Percentiles rank a stretch among this genome's conserved stretches.
These are phyloP conservation scores for Xyrauchen texanus DNA, from an alignment of 2,113 vertebrate genomes.

Conservation along the genomic window DNA sequence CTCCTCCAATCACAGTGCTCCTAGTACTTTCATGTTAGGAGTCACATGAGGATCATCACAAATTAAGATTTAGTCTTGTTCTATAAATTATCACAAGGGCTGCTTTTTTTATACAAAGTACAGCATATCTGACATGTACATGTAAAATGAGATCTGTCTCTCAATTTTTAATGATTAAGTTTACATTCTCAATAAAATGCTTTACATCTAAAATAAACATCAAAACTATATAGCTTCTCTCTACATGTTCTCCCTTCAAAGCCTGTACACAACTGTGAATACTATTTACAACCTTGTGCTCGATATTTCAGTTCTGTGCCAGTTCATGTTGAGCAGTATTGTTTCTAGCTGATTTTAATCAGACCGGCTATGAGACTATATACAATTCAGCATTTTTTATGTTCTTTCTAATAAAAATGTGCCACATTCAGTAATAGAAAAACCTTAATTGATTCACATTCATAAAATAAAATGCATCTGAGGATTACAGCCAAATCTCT, in stretches of 20 bases:
- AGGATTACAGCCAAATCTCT: background rate
- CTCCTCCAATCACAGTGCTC: constrained; percentile 11
- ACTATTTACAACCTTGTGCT: constrained; percentile 47
- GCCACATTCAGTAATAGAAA: constrained; percentile 6
- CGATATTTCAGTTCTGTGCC: background rate
- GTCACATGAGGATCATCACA: constrained; percentile 23
- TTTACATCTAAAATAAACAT: background rate
- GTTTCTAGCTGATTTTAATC: too few species aligned
- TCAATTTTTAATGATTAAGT: background rate
- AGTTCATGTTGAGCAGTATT: too few species aligned
- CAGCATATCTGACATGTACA: constrained; percentile 30
- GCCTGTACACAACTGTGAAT: constrained; percentile 3
- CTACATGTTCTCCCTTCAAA: background rate
- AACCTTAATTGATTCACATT: constrained; percentile 7
- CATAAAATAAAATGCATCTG: constrained; percentile 11
- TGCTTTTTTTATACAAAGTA: background rate
- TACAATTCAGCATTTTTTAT: background rate
- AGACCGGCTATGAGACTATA: too few species aligned
- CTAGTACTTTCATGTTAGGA: background rate
- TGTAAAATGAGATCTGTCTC: constrained; percentile 31
- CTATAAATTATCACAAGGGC: background rate
- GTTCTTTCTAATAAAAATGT: background rate
- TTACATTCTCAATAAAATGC: background rate
- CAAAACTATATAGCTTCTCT: constrained; percentile 23
- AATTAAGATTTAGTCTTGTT: constrained; percentile 3